Evolutionary conservation across 2,113 vertebrate genomes (phyloP).

Genomic region (Thomomys bottae): DNA sequence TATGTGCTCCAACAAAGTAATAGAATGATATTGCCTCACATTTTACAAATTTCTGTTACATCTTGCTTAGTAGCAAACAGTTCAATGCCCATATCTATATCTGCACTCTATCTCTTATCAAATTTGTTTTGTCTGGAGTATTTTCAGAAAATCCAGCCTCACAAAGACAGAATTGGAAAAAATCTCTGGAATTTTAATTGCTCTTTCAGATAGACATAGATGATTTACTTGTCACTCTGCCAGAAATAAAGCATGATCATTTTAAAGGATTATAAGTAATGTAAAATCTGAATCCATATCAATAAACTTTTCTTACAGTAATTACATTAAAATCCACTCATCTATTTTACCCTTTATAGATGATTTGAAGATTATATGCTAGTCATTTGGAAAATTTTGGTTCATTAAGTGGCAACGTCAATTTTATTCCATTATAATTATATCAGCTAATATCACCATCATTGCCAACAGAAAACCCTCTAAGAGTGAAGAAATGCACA

Average conservation of each 20-base stretch:
- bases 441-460: background rate
- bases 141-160: background rate
- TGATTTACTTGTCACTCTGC: background rate
- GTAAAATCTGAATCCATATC: background rate
- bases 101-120: background rate
- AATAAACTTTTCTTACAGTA: background rate
- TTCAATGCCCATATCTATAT: background rate
- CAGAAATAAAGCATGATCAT: background rate
- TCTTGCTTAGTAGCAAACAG: background rate
- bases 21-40: background rate
- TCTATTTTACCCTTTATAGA: background rate
- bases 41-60: constrained; percentile 20
- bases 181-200: background rate
- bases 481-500: background rate
- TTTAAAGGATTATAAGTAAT: background rate
- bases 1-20: background rate
- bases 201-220: background rate
- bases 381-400: background rate
- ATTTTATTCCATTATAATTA: background rate
- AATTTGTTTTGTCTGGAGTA: background rate
- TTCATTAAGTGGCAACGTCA: background rate
- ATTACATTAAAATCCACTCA: background rate
- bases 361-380: background rate
- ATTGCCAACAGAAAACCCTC: background rate
- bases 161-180: background rate